Conservation (phyloP, 2,888 invertebrate species). For the Gymnosoma rotundatum region DNA sequence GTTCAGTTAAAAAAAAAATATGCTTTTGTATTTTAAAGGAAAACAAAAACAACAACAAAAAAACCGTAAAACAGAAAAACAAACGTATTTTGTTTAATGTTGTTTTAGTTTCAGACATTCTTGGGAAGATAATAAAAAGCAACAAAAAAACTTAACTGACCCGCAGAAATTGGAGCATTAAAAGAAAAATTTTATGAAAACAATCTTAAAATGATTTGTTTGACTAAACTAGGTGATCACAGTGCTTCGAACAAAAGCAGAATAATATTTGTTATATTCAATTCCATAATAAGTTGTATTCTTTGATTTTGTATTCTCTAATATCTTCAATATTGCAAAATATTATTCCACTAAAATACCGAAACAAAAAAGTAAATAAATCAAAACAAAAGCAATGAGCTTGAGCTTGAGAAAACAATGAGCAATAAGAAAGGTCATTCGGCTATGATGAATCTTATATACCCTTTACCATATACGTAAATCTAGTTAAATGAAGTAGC, state of each 20-base stretch:
- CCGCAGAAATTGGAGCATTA: conserved; percentile 80
- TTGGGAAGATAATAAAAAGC: conserved; percentile 12
- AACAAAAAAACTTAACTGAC: conserved; percentile 63
- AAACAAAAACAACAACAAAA: background rate
- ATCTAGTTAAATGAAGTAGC: too few species aligned
- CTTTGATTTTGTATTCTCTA: too few species aligned
- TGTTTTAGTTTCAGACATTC: conserved; percentile 51
- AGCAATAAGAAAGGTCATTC: too few species aligned
- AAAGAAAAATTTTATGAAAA: conserved; percentile 56
- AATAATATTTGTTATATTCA: too few species aligned
- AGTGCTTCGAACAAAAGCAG: conserved; percentile 16
- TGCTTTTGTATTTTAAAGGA: conserved; percentile 24
- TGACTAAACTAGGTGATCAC: conserved; percentile 30
- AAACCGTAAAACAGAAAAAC: background rate
- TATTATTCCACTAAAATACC: too few species aligned
- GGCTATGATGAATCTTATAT: too few species aligned
- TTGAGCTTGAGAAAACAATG: too few species aligned
- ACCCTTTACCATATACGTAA: too few species aligned
- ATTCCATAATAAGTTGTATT: too few species aligned
- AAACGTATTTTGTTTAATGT: conserved; percentile 25
- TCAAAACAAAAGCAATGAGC: too few species aligned
- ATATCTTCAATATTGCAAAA: too few species aligned
- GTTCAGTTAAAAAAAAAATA: conserved; percentile 2
- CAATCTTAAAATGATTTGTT: conserved; percentile 58
- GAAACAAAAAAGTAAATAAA: too few species aligned